Evolutionary conservation across 2,888 invertebrate species (phyloP), one percentile per base, ranked within the genome.

Genomic region (Prenolepis imparis): DNA sequence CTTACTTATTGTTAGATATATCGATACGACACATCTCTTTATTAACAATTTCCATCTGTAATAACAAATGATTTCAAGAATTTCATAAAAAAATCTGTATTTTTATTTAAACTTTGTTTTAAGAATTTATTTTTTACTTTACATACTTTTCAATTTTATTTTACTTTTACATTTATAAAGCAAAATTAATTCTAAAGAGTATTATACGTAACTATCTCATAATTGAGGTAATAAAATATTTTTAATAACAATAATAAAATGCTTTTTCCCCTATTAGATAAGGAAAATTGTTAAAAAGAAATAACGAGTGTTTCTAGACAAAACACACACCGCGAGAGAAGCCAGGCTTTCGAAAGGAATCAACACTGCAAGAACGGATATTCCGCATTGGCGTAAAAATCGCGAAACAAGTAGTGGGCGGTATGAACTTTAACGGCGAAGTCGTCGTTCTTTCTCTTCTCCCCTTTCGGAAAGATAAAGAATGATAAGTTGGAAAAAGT

Each of bases 381-480:
- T 85, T 85, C 83, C 78, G 83, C 83, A 85, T 68, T 85, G 73
- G 83, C 78, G 73, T 64, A 85, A 74, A 83, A 64, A 55, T 55
- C 61, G 48, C 64, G 63, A 77, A 83, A 84, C 77, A 83, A 75
- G 68, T 44, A 63, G 39, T 80, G 67, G 66, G 66, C 63, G 72
- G 52, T 64, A 61, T 67, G 36, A 21, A 44, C 41, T 66, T 61
- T 64, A 64, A 66, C 59, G 18, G 36, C 12, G 55, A 61, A 15
- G 41, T 74, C 32, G 21, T 4, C 63, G 8, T 64, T 44, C 12
- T 64, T 73, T 41, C 66, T 39, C 66, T n/a, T 55, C 63, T 48
- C 41, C 24, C 24, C 28, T 0, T 66, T 81, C 28, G 8, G 15
- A 5, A 41, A 52, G 18, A 18, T 21, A 36, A 36, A 36, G 36